Evolutionary conservation across 2,797 vertebrate species (phyloP).

Genomic region (Galaxias olidus): DNA sequence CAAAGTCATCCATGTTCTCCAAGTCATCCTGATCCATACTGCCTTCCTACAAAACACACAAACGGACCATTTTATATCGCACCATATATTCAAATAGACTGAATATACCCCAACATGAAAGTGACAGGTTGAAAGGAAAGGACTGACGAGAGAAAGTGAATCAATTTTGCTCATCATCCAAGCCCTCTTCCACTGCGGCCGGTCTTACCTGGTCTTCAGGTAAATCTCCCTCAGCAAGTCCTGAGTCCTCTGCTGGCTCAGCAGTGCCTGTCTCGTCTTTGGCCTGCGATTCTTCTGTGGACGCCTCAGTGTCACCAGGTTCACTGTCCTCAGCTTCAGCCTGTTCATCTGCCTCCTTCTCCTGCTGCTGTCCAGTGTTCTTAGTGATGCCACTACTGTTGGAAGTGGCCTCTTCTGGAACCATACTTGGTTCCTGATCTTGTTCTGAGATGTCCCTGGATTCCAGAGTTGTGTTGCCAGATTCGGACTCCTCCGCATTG

Average conservation of each 20-base stretch:
- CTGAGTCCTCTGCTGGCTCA: slow-evolving; percentile 32
- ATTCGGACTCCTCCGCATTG: slow-evolving; percentile 16
- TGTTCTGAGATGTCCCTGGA: slow-evolving; percentile 33
- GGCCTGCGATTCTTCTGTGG: slow-evolving; percentile 6
- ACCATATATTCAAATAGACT: too few species aligned
- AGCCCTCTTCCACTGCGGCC: too few species aligned
- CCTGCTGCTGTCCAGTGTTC: slow-evolving; percentile 10
- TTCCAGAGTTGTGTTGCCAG: slow-evolving; percentile 12
- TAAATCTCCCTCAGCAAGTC: slow-evolving; percentile 37
- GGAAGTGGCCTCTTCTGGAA: slow-evolving; percentile 9
- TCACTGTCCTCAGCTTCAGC: neutral
- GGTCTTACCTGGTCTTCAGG: slow-evolving; percentile 35
- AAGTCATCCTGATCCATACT: slow-evolving; percentile 76
- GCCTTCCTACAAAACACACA: slow-evolving; percentile 39
- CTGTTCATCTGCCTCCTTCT: slow-evolving; percentile 32
- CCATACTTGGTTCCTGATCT: neutral
- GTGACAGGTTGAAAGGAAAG: too few species aligned
- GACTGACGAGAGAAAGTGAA: too few species aligned
- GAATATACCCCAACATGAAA: too few species aligned
- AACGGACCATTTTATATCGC: too few species aligned
- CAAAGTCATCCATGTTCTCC: slow-evolving; percentile 93
- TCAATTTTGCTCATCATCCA: neutral
- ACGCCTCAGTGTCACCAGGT: neutral
- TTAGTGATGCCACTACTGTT: slow-evolving; percentile 5
- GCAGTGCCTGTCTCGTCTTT: slow-evolving; percentile 31